phyloP scores from a whole-genome alignment of 2,797 vertebrate species.

The Zenarchopterus dispar region DNA sequence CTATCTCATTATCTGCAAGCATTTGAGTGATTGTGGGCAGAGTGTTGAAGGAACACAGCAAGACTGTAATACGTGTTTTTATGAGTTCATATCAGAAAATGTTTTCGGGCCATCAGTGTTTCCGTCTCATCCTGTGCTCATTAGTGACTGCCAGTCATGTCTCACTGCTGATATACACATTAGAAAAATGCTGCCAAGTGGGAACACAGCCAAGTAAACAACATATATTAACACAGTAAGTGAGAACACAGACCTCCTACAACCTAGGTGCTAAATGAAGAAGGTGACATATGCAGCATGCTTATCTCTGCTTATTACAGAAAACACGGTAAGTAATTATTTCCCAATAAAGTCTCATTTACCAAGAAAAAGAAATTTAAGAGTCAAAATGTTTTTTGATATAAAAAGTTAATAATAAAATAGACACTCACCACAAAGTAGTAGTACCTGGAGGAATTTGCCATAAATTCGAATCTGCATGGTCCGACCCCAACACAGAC shows the following conservation, averaged over 20 bases:
- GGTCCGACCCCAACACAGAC: slow-evolving; percentile 92
- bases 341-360: background rate
- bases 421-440: slow-evolving; percentile 94
- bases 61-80: slow-evolving; percentile 28
- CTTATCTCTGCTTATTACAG: slow-evolving; percentile 10
- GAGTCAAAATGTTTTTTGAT: background rate
- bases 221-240: slow-evolving; percentile 46
- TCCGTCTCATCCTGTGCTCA: slow-evolving; percentile 40
- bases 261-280: slow-evolving; percentile 38
- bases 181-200: slow-evolving; percentile 26
- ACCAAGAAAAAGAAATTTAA: background rate
- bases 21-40: slow-evolving; percentile 24
- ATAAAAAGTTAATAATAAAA: slow-evolving; percentile 1
- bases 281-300: slow-evolving; percentile 25
- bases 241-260: slow-evolving; percentile 43
- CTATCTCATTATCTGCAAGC: slow-evolving; percentile 26
- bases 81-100: slow-evolving; percentile 23
- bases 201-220: slow-evolving; percentile 42
- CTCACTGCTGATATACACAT: slow-evolving; percentile 22
- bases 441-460: slow-evolving; percentile 93
- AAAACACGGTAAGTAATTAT: background rate
- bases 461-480: slow-evolving; percentile 92
- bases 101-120: slow-evolving; percentile 28
- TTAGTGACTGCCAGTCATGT: slow-evolving; percentile 47
- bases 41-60: slow-evolving; percentile 24